Conservation (phyloP, 1,140 invertebrate species). For the Episyrphus balteatus region DNA sequence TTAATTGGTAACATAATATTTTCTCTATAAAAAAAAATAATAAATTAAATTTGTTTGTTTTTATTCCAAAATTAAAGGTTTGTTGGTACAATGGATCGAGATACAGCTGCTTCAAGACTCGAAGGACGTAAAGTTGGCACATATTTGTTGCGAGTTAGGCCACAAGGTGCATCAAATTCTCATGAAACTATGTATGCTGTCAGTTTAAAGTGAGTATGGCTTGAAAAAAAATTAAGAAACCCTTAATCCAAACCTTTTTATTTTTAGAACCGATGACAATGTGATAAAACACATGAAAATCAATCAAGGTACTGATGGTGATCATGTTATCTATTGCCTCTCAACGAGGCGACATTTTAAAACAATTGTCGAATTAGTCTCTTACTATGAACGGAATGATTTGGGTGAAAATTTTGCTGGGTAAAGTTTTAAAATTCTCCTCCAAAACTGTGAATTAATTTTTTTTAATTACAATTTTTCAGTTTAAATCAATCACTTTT, state of each 20-base stretch:
- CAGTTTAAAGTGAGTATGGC: conserved; percentile 69
- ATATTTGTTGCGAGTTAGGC: conserved; percentile 75
- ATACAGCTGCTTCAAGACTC: conserved; percentile 63
- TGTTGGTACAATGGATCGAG: conserved; percentile 80
- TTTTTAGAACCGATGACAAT: conserved; percentile 29
- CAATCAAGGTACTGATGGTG: conserved; percentile 48
- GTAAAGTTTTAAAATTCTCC: conserved; percentile 37
- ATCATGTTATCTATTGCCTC: conserved; percentile 61
- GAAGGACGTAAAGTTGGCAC: conserved; percentile 74
- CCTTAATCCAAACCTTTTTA: background rate
- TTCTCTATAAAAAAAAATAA: background rate
- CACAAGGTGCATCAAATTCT: conserved; percentile 43
- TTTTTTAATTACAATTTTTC: conserved; percentile 10
- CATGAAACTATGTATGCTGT: conserved; percentile 72
- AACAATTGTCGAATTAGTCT: conserved; percentile 76
- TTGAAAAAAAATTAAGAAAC: background rate
- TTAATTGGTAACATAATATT: conserved; percentile 23
- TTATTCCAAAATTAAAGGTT: conserved; percentile 36
- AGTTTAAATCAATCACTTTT: conserved; percentile 61
- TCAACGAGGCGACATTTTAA: conserved; percentile 85
- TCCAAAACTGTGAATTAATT: background rate
- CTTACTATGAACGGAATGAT: conserved; percentile 80
- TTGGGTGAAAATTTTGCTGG: conserved; percentile 84
- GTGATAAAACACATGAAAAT: conserved; percentile 81
- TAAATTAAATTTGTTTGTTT: background rate